Base-by-base conservation (phyloP, 1,140 invertebrate species). In the Diploscapter pachys region DNA sequence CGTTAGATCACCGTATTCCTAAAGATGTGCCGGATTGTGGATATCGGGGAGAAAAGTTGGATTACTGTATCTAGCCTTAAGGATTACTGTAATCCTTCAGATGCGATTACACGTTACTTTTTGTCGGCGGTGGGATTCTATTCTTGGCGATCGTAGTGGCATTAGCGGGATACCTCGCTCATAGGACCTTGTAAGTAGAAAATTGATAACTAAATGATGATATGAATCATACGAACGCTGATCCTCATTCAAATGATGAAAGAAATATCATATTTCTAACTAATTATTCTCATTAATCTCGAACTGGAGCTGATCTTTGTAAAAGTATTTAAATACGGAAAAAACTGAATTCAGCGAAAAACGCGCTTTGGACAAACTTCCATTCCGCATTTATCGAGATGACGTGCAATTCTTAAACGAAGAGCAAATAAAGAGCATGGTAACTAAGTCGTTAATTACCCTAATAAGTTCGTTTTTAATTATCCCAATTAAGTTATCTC, bases 391-490 rank as follows among this genome's bases (percentile, higher is more conserved):
- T 61, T 83, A 80, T 61, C 63, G 76, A 51, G 83, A 85, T 52
- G 83, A 85, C 62, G 59, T 85, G 9, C 80, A 83, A 49, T 54
- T 85, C 4, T 84, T 85, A 61, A 79, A 85, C 69, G 83, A 85
- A 49, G 83, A 85, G 52, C 79, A 83, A 70, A 75, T 82, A 6
- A 74, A 76, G 48, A 85, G 83, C 61, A 71, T 85, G 81, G 79
- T 85, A 74, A 56, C 69, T 6, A 11, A n/a, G 2, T 5, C 5
- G 13, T 6, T 70, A 65, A 69, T 49, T 50, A 63, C 31, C 5
- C 5, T 11, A 13, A 76, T 9, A 49, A 71, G 48, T 31, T 11
- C 5, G 9, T 63, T 68, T 82, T 31, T 31, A 31, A 31, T 31
- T 31, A 31, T 31, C 31, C 31, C 31, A 31, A 31, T 31, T 31